A percentile compares a stretch with the other conserved stretches of the same genome.
Evolutionary conservation across 2,888 invertebrate genomes (phyloP).

Genomic region (Amphipoea lucens): DNA sequence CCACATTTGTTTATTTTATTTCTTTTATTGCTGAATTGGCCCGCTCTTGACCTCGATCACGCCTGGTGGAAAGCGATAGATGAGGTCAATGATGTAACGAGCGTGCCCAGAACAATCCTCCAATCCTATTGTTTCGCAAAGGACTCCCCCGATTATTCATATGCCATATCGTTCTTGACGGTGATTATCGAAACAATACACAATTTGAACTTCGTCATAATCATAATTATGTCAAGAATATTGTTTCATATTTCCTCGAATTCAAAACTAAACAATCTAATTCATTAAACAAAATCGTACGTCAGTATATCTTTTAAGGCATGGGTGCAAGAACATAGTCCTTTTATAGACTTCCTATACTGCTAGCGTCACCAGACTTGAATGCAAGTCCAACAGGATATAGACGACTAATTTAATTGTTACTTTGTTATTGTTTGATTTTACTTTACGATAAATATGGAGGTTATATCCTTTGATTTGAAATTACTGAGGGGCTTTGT

Average conservation of each 20-base stretch:
- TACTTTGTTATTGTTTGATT: slow-evolving; percentile 10
- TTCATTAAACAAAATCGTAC: not conserved
- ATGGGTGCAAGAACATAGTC: not conserved
- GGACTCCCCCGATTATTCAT: not conserved
- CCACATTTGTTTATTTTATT: not conserved
- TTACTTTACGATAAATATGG: not conserved
- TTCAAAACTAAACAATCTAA: not conserved
- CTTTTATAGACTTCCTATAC: not conserved
- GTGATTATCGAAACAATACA: slow-evolving; percentile 1
- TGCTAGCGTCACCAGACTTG: not conserved
- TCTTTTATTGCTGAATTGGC: not conserved
- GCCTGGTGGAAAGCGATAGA: no score
- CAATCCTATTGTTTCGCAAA: not conserved
- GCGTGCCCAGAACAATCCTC: not conserved
- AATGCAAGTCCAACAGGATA: slow-evolving; percentile 1
- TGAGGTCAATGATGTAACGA: not conserved
- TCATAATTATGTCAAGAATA: no score
- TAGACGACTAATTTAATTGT: slow-evolving; percentile 9
- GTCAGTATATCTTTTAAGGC: not conserved
- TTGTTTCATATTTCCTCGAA: not conserved
- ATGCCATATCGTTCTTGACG: not conserved
- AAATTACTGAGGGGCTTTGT: not conserved
- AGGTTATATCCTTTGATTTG: not conserved
- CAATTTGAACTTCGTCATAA: not conserved
- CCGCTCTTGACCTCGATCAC: not conserved